Conservation (phyloP, 2,113 vertebrate genomes). For the Leptobrachium ailaonicum region DNA sequence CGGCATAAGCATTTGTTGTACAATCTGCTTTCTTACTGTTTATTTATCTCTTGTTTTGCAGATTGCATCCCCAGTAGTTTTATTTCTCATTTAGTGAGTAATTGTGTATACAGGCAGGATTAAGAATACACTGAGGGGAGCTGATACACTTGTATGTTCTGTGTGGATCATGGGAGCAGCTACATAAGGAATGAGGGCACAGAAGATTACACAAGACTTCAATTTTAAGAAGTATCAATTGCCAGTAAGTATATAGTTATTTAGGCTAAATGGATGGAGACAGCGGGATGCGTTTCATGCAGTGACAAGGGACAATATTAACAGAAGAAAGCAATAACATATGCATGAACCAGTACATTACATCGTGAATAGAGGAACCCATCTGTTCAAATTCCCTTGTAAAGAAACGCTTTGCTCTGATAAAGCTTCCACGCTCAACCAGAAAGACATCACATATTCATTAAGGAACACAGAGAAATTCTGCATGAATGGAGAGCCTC, state of each 20-base stretch:
- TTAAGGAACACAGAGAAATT: conserved; percentile 29
- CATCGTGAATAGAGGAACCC: conserved; percentile 8
- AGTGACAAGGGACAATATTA: conserved; percentile 7
- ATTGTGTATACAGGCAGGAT: too few relatives aligned
- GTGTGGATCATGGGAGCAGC: too few relatives aligned
- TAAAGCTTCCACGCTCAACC: conserved; percentile 31
- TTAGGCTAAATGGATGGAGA: not conserved
- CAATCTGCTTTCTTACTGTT: too few relatives aligned
- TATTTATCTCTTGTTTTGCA: too few relatives aligned
- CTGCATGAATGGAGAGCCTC: conserved; percentile 30
- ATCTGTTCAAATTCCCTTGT: conserved; percentile 12
- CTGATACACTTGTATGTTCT: too few relatives aligned
- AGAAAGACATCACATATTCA: conserved; percentile 35
- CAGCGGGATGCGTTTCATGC: not conserved
- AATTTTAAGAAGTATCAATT: not conserved
- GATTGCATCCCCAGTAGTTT: too few relatives aligned
- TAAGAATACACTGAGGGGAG: too few relatives aligned
- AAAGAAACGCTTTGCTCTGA: not conserved
- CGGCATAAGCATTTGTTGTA: too few relatives aligned
- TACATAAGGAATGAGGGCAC: too few relatives aligned
- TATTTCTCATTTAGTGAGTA: too few relatives aligned
- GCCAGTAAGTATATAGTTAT: not conserved
- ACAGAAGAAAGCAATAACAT: not conserved
- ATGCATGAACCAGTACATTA: conserved; percentile 9
- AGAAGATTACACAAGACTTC: too few relatives aligned